These are phyloP conservation scores for Junonia oenone DNA, from an alignment of 2,888 invertebrate genomes.

Conservation along the genomic window DNA sequence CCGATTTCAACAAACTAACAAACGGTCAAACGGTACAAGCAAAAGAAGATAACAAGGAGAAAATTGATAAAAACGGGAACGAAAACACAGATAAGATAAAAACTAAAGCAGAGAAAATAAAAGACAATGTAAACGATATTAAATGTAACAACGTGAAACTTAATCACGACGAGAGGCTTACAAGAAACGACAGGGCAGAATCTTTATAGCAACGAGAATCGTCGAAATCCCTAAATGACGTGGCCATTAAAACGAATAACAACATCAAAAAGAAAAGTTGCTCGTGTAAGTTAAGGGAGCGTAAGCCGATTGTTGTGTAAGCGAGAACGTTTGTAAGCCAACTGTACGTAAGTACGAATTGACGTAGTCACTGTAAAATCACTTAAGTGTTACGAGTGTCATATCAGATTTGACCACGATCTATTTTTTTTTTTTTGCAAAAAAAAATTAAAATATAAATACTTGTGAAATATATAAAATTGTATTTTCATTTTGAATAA, in stretches of 20 bases:
- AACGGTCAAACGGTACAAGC: constrained; percentile 53
- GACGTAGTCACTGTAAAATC: no score
- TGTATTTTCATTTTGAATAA: no score
- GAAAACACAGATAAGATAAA: constrained; percentile 36
- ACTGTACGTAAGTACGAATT: no score
- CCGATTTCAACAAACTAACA: constrained; percentile 49
- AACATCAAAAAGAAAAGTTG: constrained; percentile 61
- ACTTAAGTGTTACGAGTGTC: no score
- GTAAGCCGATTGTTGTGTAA: constrained; percentile 60
- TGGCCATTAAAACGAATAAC: constrained; percentile 44
- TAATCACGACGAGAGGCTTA: constrained; percentile 27
- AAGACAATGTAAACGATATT: constrained; percentile 13
- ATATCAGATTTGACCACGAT: no score
- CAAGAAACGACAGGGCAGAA: constrained; percentile 46
- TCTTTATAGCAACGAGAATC: constrained; percentile 69
- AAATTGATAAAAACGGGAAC: constrained; percentile 30
- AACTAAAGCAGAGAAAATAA: no score
- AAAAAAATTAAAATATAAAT: no score
- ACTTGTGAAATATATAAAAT: no score
- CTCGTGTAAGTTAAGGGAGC: constrained; percentile 61
- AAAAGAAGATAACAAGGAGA: constrained; percentile 32
- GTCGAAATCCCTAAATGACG: constrained; percentile 57
- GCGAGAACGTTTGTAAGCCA: no score
- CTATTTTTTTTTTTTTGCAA: no score
- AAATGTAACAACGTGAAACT: constrained; percentile 39